phyloP scores from a whole-genome alignment of 2,113 vertebrate species.

The Nerophis lumbriciformis region DNA sequence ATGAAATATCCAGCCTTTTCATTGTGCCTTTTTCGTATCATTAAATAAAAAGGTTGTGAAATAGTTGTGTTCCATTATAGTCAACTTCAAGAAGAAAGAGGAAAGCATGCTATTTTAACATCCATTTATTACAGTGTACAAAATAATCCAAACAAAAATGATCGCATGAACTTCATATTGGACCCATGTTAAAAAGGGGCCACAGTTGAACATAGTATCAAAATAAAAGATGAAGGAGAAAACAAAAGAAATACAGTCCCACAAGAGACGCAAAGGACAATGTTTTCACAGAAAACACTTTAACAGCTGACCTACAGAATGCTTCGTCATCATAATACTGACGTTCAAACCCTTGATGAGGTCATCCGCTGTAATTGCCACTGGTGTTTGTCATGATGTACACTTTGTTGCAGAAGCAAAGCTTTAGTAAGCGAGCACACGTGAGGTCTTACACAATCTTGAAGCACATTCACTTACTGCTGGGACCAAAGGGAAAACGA shows the following conservation, averaged over 20 bases:
- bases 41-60: no score
- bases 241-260: constrained; percentile 60
- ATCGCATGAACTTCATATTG: constrained; percentile 29
- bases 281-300: constrained; percentile 81
- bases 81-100: neutral
- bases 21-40: no score
- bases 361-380: neutral
- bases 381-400: neutral
- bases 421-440: neutral
- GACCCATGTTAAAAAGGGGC: constrained; percentile 43
- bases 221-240: constrained; percentile 48
- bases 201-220: constrained; percentile 42
- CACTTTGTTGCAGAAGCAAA: neutral
- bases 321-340: constrained; percentile 44
- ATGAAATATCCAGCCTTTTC: no score
- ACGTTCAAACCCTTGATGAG: neutral
- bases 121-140: constrained; percentile 64
- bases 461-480: constrained; percentile 16
- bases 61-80: neutral
- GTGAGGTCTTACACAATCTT: neutral
- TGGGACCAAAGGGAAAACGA: neutral
- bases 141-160: constrained; percentile 52
- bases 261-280: constrained; percentile 68
- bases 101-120: constrained; percentile 29
- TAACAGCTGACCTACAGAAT: constrained; percentile 39